A percentile compares a stretch with the other conserved stretches of the same genome.
Conservation (phyloP, 1,140 invertebrate genomes). For the Cotesia typhae region DNA sequence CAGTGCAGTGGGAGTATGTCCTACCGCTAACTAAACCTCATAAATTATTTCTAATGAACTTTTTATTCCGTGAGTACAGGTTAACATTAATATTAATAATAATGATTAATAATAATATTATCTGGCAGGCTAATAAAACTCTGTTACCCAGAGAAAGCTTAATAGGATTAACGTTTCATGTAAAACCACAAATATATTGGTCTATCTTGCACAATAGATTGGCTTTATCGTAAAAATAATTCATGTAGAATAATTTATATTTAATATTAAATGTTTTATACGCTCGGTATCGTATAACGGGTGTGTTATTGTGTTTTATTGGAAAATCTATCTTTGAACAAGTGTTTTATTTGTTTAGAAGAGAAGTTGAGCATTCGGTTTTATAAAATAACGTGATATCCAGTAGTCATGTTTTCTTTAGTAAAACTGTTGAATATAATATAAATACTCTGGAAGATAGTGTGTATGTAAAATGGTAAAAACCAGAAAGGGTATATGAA, state of each 20-base stretch:
- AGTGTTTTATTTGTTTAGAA: too few relatives aligned
- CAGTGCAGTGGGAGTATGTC: constrained; percentile 4
- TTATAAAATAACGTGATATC: too few relatives aligned
- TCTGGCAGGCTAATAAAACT: neutral
- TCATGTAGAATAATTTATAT: neutral
- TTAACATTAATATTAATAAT: neutral
- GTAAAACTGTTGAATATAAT: too few relatives aligned
- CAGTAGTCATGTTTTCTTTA: too few relatives aligned
- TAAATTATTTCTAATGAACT: neutral
- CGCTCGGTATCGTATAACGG: too few relatives aligned
- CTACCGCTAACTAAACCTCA: constrained; percentile 5
- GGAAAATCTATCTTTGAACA: too few relatives aligned
- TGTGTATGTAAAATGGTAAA: neutral
- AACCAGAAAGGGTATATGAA: neutral
- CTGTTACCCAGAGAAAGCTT: neutral
- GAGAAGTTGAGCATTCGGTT: too few relatives aligned
- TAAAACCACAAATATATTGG: neutral
- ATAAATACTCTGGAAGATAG: too few relatives aligned
- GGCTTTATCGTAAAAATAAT: neutral
- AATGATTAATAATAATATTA: neutral
- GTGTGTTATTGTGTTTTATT: too few relatives aligned
- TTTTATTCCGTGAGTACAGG: neutral
- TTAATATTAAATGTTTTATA: too few relatives aligned
- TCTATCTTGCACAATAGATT: neutral
- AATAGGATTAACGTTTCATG: neutral